Base-by-base conservation (phyloP, 2,888 invertebrate species). In the Pristionchus arcanus region DNA sequence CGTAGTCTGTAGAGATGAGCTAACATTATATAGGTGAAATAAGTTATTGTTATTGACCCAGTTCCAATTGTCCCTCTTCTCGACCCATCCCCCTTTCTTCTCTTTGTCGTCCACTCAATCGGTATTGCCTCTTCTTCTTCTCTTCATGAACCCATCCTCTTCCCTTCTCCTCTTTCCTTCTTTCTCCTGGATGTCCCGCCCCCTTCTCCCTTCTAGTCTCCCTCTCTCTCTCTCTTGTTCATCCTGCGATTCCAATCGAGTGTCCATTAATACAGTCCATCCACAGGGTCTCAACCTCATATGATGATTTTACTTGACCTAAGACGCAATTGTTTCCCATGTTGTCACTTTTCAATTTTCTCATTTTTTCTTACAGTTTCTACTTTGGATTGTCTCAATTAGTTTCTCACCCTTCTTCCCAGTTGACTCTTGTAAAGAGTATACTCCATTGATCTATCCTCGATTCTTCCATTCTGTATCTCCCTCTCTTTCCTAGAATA, bases 41-140 rank as follows among this genome's bases (percentile, higher is more conserved):
- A 77, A 77, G 77, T 77, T 77, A 77, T 77, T 77, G 77, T 77
- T 77, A 77, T 77, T 84, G 2, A 55, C 84, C 31, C 28, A 31
- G 55, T 55, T 81, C 84, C 84, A 55, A 25, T 53, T 55, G 21
- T 19, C 55, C 28, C 28, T 28, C 31, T n/a, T 53, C 28, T 19
- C 84, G 7, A 7, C 42, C 77, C 37, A 53, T 55, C 55, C 63
- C 42, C 59, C 31, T 53, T 42, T 66, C 66, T 28, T n/a, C 31
- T 53, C 66, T 66, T n/a, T 86, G 25, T 59, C 59, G 37, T 66
- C 86, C 55, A 84, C 53, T 55, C 55, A 21, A 25, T 84, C 49
- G 55, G 49, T 81, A 42, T 49, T 81, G 49, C 53, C 85, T 85
- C 63, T 81, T 49, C 81, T 81, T 49, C 42, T 11, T 28, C 53